Conservation (phyloP, 2,113 vertebrate species). For the Gallinago media region DNA sequence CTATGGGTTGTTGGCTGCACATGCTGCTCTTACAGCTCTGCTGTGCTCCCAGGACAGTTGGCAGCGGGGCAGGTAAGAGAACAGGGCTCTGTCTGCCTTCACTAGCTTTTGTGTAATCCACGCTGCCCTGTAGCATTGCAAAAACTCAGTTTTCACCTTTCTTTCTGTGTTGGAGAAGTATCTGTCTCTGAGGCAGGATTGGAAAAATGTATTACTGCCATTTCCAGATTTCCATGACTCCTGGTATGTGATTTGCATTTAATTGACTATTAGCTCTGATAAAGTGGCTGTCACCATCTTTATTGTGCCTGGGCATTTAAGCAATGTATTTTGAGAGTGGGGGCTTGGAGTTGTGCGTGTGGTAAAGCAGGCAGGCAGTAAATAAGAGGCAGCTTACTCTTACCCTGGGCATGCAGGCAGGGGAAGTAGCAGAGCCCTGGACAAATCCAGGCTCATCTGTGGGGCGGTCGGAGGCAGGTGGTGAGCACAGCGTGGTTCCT, state of each 20-base stretch:
- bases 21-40: background rate
- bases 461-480: fast-evolving
- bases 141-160: background rate
- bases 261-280: background rate
- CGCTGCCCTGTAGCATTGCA: background rate
- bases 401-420: background rate
- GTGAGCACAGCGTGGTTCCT: background rate
- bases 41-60: background rate
- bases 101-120: background rate
- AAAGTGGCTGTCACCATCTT: background rate
- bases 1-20: background rate
- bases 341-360: background rate
- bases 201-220: background rate
- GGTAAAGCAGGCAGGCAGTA: background rate
- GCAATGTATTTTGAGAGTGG: background rate
- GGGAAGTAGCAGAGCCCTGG: background rate
- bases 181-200: background rate
- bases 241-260: background rate
- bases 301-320: background rate
- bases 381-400: background rate
- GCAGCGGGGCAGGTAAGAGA: background rate
- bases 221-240: background rate
- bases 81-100: background rate
- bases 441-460: background rate
- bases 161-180: background rate